A percentile compares a stretch with the other conserved stretches of the same genome.
Evolutionary conservation across 2,888 invertebrate genomes (phyloP).

Genomic region (Acleris sparsana): DNA sequence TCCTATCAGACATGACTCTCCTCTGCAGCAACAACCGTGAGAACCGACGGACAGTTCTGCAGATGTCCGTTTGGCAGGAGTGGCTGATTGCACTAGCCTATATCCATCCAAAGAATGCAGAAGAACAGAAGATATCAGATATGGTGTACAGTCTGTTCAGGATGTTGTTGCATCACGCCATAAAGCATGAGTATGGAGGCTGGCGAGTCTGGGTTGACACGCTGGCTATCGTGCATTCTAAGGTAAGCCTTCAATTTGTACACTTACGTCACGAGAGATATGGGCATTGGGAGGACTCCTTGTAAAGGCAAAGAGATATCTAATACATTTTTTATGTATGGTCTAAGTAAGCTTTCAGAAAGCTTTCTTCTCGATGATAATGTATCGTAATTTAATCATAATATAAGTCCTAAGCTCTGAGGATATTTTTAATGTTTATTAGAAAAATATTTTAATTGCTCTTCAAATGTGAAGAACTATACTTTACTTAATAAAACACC

Average conservation of each 20-base stretch:
- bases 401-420: too few species aligned
- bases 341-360: too few species aligned
- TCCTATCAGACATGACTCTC: constrained; percentile 99
- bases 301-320: background rate
- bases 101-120: constrained; percentile 97
- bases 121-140: constrained; percentile 98
- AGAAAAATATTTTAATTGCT: too few species aligned
- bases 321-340: background rate
- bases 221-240: constrained; percentile 98
- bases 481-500: too few species aligned
- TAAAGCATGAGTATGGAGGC: constrained; percentile 99
- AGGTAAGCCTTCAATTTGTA: constrained; percentile 82
- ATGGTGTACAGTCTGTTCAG: constrained; percentile 99
- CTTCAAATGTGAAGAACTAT: too few species aligned
- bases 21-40: constrained; percentile 98
- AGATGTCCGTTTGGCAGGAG: constrained; percentile 99
- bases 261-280: too few species aligned
- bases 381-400: too few species aligned
- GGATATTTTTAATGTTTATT: too few species aligned
- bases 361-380: too few species aligned
- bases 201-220: constrained; percentile 99
- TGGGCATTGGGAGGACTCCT: background rate
- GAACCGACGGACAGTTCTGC: constrained; percentile 97
- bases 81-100: constrained; percentile 99
- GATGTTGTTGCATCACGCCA: constrained; percentile 99